Conservation (phyloP, 2,888 invertebrate genomes). For the Cephus rjabovi region DNA sequence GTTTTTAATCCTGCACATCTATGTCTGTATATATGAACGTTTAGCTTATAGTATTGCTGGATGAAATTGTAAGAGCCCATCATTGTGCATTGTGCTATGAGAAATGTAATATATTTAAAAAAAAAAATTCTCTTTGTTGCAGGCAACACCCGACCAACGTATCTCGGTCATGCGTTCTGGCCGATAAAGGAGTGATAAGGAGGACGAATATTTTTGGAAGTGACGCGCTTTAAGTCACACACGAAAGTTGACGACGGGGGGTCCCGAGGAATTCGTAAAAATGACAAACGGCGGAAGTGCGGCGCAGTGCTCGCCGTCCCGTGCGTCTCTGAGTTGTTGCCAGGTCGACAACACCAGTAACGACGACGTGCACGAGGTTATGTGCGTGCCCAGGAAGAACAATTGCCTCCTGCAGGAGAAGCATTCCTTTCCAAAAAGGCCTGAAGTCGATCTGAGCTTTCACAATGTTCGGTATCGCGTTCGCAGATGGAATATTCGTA, state of each 20-base stretch:
- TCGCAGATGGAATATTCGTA: constrained; percentile 70
- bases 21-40: too few species aligned
- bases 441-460: constrained; percentile 77
- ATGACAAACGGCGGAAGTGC: constrained; percentile 11
- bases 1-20: too few species aligned
- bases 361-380: constrained; percentile 48
- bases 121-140: background rate
- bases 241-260: too few species aligned
- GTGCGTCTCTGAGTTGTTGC: constrained; percentile 60
- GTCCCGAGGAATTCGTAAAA: too few species aligned
- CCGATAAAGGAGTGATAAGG: background rate
- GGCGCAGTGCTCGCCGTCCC: constrained; percentile 55
- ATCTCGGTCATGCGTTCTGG: background rate
- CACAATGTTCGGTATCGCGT: constrained; percentile 75
- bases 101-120: too few species aligned
- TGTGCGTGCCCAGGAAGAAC: constrained; percentile 41
- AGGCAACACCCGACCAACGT: background rate
- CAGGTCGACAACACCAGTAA: constrained; percentile 57
- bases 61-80: too few species aligned
- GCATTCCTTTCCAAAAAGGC: constrained; percentile 70
- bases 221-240: too few species aligned
- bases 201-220: too few species aligned
- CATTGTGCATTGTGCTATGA: background rate
- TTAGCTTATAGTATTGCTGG: too few species aligned
- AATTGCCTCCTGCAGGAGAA: constrained; percentile 59